Evolutionary conservation across 2,113 vertebrate species (phyloP), one percentile per base, ranked within the genome.

Genomic region (Progne subis): DNA sequence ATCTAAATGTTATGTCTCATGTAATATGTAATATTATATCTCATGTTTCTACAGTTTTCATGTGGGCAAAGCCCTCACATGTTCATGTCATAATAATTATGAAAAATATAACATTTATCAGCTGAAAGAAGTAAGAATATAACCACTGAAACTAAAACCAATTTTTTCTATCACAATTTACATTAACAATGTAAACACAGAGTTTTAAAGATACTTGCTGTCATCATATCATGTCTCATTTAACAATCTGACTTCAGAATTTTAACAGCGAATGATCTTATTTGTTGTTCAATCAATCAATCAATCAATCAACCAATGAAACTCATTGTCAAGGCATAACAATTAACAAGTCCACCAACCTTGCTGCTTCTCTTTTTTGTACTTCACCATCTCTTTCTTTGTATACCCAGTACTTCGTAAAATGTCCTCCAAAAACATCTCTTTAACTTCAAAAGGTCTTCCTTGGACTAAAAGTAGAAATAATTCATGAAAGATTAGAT

Each of bases 391-490:
- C 86, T 98, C 98, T 94, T 98, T 98, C 65, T 97, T 99, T 91
- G 97, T 98, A 92, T 99, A 99, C 9, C 98, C 98, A 25, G 98
- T 99, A 65, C 98, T 98, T 94, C 96, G 97, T 94, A 99, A 98
- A 92, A 99, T 97, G 83, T 99, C 99, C 97, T 99, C 99, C 90
- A 99, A 89, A 97, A 99, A 99, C 94, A 99, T 94, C 90, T 99
- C 98, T 89, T 99, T 98, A 78, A 99, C 99, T 90, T 99, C 99
- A 98, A 98, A 99, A 47, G 97, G 98, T 96, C 98, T 98, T 96
- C 99, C 99, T 97, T 98, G 98, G 94, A 99, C 98, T 98, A 95
- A 85, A 98, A 97, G 90, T 2, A 81, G n/a, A 95, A 95, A 80
- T 34, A 78, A 79, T 39, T 77, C 3, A 79, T 13, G 14, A 26